Conservation (phyloP, 2,888 invertebrate species). For the Cenopis cana region DNA sequence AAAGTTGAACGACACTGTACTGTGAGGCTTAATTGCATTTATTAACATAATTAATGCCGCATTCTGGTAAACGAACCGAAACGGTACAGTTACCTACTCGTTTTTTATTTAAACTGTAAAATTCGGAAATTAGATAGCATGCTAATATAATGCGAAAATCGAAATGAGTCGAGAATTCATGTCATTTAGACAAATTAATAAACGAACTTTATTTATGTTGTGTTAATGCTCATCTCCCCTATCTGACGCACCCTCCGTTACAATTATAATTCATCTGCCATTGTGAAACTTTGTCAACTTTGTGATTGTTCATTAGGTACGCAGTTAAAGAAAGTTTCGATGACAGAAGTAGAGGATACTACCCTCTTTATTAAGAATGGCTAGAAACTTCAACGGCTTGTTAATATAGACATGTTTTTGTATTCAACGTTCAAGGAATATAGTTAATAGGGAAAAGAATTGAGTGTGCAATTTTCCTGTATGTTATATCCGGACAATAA, state of each 20-base stretch:
- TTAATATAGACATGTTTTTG: not conserved
- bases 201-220: constrained; percentile 39
- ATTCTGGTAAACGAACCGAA: constrained; percentile 71
- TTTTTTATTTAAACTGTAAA: constrained; percentile 51
- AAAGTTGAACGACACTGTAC: constrained; percentile 72
- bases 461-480: constrained; percentile 19
- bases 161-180: constrained; percentile 7
- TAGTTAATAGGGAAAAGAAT: not conserved
- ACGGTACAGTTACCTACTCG: constrained; percentile 62
- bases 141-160: constrained; percentile 7
- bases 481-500: not conserved
- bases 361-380: constrained; percentile 11
- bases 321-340: constrained; percentile 35
- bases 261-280: constrained; percentile 41
- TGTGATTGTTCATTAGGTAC: constrained; percentile 42
- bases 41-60: constrained; percentile 80
- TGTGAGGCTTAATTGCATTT: constrained; percentile 73
- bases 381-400: too few species aligned
- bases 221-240: constrained; percentile 43
- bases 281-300: constrained; percentile 34
- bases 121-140: constrained; percentile 48
- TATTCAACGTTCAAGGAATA: not conserved
- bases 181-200: constrained; percentile 32
- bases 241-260: constrained; percentile 45
- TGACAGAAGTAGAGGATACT: constrained; percentile 22